These are phyloP conservation scores for Anthophora plumipes DNA, from an alignment of 2,888 invertebrate species.

Conservation along the genomic window DNA sequence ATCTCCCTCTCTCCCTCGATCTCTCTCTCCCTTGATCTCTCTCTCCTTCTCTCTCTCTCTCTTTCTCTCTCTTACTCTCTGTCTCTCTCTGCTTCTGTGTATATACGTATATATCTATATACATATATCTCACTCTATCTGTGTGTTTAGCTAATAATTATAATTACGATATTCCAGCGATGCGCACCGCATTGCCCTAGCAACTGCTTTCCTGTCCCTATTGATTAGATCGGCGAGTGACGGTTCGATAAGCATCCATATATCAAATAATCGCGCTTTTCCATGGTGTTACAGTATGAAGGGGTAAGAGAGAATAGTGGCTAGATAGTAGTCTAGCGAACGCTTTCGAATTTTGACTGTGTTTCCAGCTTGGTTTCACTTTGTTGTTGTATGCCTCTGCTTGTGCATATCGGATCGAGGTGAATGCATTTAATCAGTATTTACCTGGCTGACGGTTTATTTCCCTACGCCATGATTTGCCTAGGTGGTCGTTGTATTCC, in stretches of 20 bases:
- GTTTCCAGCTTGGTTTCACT: conserved; percentile 19
- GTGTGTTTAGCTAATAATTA: conserved; percentile 77
- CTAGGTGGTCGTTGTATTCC: too few relatives aligned
- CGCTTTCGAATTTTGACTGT: conserved; percentile 27
- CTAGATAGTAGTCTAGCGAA: neutral
- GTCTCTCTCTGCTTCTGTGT: too few relatives aligned
- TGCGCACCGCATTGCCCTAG: conserved; percentile 61
- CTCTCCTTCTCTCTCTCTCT: too few relatives aligned
- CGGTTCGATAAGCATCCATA: conserved; percentile 64
- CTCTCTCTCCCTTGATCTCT: too few relatives aligned
- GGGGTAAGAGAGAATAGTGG: too few relatives aligned
- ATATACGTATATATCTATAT: too few relatives aligned
- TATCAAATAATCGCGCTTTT: conserved; percentile 66
- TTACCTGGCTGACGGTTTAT: conserved; percentile 22
- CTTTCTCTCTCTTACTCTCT: too few relatives aligned
- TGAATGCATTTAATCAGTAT: conserved; percentile 50
- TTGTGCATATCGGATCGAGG: conserved; percentile 6
- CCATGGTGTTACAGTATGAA: conserved; percentile 11
- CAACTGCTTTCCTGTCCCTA: conserved; percentile 66
- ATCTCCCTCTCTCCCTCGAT: too few relatives aligned
- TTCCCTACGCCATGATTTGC: neutral
- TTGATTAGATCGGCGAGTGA: conserved; percentile 71
- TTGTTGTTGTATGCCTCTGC: conserved; percentile 36
- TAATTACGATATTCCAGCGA: conserved; percentile 75
- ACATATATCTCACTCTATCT: too few relatives aligned